A percentile compares a stretch with the other conserved stretches of the same genome.
phyloP scores from a whole-genome alignment of 2,797 vertebrate species.

The Lophius americanus region DNA sequence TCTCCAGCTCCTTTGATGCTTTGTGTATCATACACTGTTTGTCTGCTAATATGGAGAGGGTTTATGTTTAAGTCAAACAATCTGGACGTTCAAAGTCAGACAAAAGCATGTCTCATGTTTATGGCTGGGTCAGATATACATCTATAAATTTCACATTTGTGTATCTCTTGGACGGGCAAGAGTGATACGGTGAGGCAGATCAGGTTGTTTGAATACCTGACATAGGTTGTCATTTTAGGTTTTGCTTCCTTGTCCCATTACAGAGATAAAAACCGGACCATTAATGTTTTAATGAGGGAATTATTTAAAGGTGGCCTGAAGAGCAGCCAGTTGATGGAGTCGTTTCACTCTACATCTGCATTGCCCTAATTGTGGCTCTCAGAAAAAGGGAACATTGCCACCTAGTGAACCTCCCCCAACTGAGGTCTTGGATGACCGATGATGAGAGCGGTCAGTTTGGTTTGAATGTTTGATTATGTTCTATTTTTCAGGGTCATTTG shows the following conservation, averaged over 20 bases:
- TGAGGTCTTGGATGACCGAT: constrained; percentile 44
- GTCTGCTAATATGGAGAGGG: constrained; percentile 72
- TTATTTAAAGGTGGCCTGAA: constrained; percentile 35
- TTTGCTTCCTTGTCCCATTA: constrained; percentile 41
- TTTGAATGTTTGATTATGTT: background rate
- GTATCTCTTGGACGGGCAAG: constrained; percentile 21
- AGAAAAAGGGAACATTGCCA: constrained; percentile 83
- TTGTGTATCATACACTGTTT: constrained; percentile 76
- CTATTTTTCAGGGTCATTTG: constrained; percentile 2
- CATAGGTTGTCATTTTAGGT: constrained; percentile 49
- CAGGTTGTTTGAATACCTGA: constrained; percentile 47
- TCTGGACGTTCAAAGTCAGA: constrained; percentile 73
- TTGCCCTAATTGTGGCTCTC: constrained; percentile 45
- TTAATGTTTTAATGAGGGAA: constrained; percentile 26
- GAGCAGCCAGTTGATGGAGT: constrained; percentile 34
- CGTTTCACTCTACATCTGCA: constrained; percentile 42
- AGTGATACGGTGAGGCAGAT: constrained; percentile 45
- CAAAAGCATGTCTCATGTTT: constrained; percentile 56
- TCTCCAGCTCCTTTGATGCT: constrained; percentile 72
- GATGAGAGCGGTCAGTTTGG: constrained; percentile 12
- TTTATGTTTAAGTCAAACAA: constrained; percentile 78
- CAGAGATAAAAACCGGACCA: constrained; percentile 40
- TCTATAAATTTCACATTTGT: constrained; percentile 47
- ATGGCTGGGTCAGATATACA: constrained; percentile 50
- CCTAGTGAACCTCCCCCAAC: constrained; percentile 77